Conservation (phyloP, 1,140 invertebrate species). For the Calephelis virginiensis region DNA sequence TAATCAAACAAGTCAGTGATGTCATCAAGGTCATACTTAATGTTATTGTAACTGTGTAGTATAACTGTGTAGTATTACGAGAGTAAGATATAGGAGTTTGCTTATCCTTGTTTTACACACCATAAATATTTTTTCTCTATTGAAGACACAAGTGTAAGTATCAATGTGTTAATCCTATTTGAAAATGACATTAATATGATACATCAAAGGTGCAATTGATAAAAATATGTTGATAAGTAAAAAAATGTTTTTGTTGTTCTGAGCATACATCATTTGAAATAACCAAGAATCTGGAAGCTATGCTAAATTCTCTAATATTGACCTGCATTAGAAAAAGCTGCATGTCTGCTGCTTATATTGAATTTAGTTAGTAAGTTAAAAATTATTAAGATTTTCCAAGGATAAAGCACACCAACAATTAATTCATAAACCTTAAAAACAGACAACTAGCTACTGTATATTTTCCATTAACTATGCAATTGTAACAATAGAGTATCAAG, state of each 20-base stretch:
- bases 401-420: slow-evolving; percentile 62
- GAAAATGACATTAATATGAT: slow-evolving; percentile 1
- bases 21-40: too few relatives aligned
- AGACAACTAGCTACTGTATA: slow-evolving; percentile 47
- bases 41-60: too few relatives aligned
- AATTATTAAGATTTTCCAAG: slow-evolving; percentile 32
- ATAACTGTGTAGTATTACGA: too few relatives aligned
- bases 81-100: slow-evolving; percentile 1
- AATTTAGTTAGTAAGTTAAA: slow-evolving; percentile 42
- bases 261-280: not conserved
- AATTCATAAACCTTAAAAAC: slow-evolving; percentile 44
- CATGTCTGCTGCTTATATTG: slow-evolving; percentile 16
- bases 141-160: not conserved
- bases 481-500: slow-evolving; percentile 54
- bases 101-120: slow-evolving; percentile 8
- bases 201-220: slow-evolving; percentile 3
- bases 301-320: not conserved
- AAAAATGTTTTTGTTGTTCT: slow-evolving; percentile 12
- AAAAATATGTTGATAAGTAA: slow-evolving; percentile 2
- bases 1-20: too few relatives aligned
- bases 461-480: slow-evolving; percentile 46
- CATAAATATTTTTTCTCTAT: not conserved
- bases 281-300: not conserved
- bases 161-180: slow-evolving; percentile 1
- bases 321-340: not conserved